Percentiles rank a stretch among this genome's conserved stretches.
Conservation (phyloP, 2,888 invertebrate species). For the Synergus gifuensis region DNA sequence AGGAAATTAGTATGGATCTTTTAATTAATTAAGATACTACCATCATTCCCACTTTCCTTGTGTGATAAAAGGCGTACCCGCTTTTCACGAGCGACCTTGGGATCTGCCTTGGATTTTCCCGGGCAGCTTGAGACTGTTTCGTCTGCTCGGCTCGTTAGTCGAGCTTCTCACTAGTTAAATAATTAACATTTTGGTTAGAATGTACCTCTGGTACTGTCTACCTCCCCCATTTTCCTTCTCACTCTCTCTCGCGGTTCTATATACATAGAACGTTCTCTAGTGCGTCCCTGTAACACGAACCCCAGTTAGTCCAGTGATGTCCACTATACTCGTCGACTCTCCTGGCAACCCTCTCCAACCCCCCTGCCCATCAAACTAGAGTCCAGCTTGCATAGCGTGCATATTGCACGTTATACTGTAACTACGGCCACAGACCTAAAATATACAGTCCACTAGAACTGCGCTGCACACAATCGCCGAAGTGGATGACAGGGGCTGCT, state of each 20-base stretch:
- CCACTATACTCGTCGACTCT: slow-evolving; percentile 62
- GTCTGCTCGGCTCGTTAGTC: slow-evolving; percentile 69
- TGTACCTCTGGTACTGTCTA: slow-evolving; percentile 58
- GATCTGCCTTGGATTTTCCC: slow-evolving; percentile 15
- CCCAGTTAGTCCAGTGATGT: slow-evolving; percentile 73
- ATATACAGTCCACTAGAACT: slow-evolving; percentile 70
- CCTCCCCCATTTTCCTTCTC: slow-evolving; percentile 45
- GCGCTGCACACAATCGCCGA: slow-evolving; percentile 52
- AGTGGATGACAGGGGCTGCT: slow-evolving; percentile 53
- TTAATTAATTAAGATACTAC: too few relatives aligned
- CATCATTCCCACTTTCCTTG: background rate
- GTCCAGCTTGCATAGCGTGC: slow-evolving; percentile 66
- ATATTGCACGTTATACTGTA: slow-evolving; percentile 72
- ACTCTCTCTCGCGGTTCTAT: slow-evolving; percentile 56
- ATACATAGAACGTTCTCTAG: slow-evolving; percentile 65
- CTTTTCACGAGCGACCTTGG: background rate
- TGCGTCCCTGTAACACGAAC: slow-evolving; percentile 72
- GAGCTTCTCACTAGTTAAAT: slow-evolving; percentile 71
- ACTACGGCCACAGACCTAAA: slow-evolving; percentile 72
- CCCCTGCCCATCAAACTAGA: slow-evolving; percentile 52
- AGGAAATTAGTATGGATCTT: too few relatives aligned
- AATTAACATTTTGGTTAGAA: slow-evolving; percentile 75
- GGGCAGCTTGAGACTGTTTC: slow-evolving; percentile 47
- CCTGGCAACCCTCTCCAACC: slow-evolving; percentile 32
- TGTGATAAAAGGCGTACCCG: background rate